phyloP scores from a whole-genome alignment of 2,888 invertebrate genomes.

The Sialis fuliginosa region DNA sequence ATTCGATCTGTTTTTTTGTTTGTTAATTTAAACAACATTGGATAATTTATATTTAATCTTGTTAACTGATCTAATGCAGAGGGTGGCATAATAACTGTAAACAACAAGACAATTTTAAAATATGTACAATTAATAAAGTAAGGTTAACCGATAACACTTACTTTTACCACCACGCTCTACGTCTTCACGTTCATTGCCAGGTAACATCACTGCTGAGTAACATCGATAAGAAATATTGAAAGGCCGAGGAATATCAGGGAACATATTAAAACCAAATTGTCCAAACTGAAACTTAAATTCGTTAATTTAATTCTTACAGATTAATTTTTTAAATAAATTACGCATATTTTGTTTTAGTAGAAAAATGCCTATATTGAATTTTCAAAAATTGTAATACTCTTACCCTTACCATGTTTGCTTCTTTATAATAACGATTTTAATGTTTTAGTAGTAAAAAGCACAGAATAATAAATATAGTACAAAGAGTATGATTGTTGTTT shows the following conservation, averaged over 20 bases:
- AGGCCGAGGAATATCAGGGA: constrained; percentile 64
- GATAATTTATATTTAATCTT: constrained; percentile 87
- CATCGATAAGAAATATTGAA: constrained; percentile 77
- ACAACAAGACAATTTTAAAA: background rate
- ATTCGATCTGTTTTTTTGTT: constrained; percentile 69
- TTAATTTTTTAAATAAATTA: too few species aligned
- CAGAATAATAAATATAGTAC: too few species aligned
- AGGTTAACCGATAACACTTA: constrained; percentile 25
- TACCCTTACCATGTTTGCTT: too few species aligned
- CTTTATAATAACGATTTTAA: too few species aligned
- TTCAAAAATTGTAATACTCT: too few species aligned
- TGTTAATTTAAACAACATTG: constrained; percentile 93
- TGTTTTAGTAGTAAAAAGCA: too few species aligned
- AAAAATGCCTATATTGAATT: too few species aligned
- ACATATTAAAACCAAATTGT: constrained; percentile 78
- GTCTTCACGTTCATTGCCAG: constrained; percentile 83
- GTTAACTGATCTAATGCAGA: constrained; percentile 88
- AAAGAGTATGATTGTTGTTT: too few species aligned
- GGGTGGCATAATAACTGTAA: constrained; percentile 93
- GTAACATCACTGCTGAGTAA: constrained; percentile 88
- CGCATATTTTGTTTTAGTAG: too few species aligned
- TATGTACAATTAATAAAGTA: background rate
- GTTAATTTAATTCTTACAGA: too few species aligned
- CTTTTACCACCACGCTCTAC: constrained; percentile 95
- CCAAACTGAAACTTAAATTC: too few species aligned